Evolutionary conservation across 30 jellyfish, hydroid and myxozoan species (phyloP).

Genomic region (Morbakka virulenta): DNA sequence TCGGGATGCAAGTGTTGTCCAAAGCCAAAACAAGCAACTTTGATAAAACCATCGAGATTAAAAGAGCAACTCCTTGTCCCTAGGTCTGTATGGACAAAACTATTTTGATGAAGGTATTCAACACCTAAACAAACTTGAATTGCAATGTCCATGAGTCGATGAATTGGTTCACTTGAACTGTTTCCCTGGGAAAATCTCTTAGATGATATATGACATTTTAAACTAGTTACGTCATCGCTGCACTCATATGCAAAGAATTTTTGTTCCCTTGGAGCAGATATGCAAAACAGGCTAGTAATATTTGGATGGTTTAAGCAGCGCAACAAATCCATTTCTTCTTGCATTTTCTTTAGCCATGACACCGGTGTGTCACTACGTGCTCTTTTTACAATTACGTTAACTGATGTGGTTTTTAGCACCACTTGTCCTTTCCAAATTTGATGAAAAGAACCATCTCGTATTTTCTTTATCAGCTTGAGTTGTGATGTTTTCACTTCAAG

Average conservation of each 20-base stretch:
- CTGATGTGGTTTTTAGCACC: constrained; percentile 2
- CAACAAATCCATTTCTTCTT: constrained; percentile 53
- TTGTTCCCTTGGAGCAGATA: constrained; percentile 57
- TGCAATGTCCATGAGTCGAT: constrained; percentile 26
- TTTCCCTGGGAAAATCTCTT: constrained; percentile 13
- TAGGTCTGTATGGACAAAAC: constrained; percentile 72
- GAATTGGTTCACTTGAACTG: neutral
- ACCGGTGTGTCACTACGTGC: constrained; percentile 62
- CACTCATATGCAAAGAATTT: constrained; percentile 76
- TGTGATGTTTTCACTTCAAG: constrained; percentile 50
- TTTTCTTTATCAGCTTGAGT: constrained; percentile 23
- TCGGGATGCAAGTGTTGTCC: constrained; percentile 69
- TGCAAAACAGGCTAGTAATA: constrained; percentile 54
- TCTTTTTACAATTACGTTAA: constrained; percentile 48
- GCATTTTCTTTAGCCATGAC: constrained; percentile 42
- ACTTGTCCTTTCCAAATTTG: constrained; percentile 81
- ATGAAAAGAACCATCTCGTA: constrained; percentile 71
- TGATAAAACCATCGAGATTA: constrained; percentile 38
- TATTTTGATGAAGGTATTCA: constrained; percentile 59
- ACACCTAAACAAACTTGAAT: constrained; percentile 71
- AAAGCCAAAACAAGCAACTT: constrained; percentile 67
- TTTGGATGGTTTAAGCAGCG: constrained; percentile 66
- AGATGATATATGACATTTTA: constrained; percentile 36
- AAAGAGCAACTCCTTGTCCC: constrained; percentile 81
- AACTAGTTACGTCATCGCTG: constrained; percentile 35